Base-by-base conservation (phyloP, 2,888 invertebrate genomes). In the Metacarcinus magister region DNA sequence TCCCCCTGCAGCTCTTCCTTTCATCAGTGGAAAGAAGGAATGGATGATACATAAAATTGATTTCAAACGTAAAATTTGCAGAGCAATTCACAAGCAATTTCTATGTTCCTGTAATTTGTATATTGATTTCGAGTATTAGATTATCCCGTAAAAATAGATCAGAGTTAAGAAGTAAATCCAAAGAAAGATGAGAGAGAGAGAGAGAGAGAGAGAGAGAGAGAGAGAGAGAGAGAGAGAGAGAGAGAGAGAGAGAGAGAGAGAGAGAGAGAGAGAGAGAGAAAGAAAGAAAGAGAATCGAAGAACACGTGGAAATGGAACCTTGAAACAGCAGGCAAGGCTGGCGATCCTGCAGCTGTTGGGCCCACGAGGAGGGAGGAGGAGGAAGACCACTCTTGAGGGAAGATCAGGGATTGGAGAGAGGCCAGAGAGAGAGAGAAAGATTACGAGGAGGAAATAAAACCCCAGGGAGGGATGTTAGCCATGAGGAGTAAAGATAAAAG, bases 401-500 rank as follows among this genome's bases (percentile, higher is more conserved):
- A 23, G 67, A 67, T 4, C 23, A n/a, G 2, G 67, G n/a, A n/a
- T 23, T 5, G 48, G 48, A 16, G 19, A 67, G n/a, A 67, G 67
- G 23, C 67, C n/a, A 82, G 32, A 82, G 82, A 82, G 82, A 82
- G 32, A 82, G 82, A 82, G 82, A 82, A 13, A n/a, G 48, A 48
- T 0, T 2, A 54, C 5, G 10, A 28, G 32, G 43, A n/a, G 43
- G 44, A 44, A 91, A 44, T 8, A n/a, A 43, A 19, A 2, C 91
- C 28, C 23, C 23, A 91, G 48, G 32, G 92, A 92, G 48, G 92
- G 48, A 46, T 23, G 44, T n/a, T 8, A 19, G 23, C 2, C n/a
- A 44, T 46, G n/a, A 46, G 43, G 44, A 91, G 19, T 89, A 44
- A 46, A 2, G 23, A 43, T 43, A n/a, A 44, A 44, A 46, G 8